Percentiles rank a stretch among this genome's conserved stretches.
These are phyloP conservation scores for Sylvilagus bachmani DNA, from an alignment of 2,113 vertebrate species.

Conservation along the genomic window DNA sequence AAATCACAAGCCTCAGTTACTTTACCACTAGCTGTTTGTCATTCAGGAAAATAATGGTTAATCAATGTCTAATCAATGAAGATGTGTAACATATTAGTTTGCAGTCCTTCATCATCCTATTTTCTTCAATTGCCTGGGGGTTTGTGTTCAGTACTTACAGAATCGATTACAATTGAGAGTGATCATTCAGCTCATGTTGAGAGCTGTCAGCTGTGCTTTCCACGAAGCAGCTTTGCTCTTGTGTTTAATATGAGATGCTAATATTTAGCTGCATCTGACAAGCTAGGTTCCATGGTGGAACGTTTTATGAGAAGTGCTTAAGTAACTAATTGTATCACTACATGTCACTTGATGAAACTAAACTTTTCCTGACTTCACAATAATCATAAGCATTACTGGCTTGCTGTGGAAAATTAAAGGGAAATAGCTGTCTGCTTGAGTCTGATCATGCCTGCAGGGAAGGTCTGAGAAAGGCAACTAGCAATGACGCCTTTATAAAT, in stretches of 20 bases:
- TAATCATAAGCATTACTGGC: constrained; percentile 91
- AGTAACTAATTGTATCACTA: constrained; percentile 90
- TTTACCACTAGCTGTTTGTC: constrained; percentile 93
- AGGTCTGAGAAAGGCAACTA: constrained; percentile 87
- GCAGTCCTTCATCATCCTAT: constrained; percentile 92
- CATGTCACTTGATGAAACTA: constrained; percentile 90
- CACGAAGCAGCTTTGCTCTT: constrained; percentile 84
- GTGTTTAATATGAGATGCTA: constrained; percentile 87
- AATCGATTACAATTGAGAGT: constrained; percentile 94
- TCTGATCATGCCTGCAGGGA: constrained; percentile 89
- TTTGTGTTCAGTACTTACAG: constrained; percentile 91
- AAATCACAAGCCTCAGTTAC: constrained; percentile 93
- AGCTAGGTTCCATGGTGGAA: constrained; percentile 80
- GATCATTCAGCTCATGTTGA: constrained; percentile 93
- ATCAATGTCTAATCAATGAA: constrained; percentile 94
- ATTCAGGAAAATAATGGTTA: constrained; percentile 94
- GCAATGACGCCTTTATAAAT: constrained; percentile 87
- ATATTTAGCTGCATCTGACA: constrained; percentile 89
- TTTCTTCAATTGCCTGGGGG: constrained; percentile 92
- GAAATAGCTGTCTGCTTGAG: constrained; percentile 89
- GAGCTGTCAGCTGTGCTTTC: constrained; percentile 91
- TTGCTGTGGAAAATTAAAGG: constrained; percentile 91
- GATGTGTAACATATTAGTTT: constrained; percentile 94
- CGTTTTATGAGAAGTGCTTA: constrained; percentile 87
- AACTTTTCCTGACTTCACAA: constrained; percentile 92